These are phyloP conservation scores for Andrena praecox DNA, from an alignment of 2,888 invertebrate genomes.

Conservation along the genomic window DNA sequence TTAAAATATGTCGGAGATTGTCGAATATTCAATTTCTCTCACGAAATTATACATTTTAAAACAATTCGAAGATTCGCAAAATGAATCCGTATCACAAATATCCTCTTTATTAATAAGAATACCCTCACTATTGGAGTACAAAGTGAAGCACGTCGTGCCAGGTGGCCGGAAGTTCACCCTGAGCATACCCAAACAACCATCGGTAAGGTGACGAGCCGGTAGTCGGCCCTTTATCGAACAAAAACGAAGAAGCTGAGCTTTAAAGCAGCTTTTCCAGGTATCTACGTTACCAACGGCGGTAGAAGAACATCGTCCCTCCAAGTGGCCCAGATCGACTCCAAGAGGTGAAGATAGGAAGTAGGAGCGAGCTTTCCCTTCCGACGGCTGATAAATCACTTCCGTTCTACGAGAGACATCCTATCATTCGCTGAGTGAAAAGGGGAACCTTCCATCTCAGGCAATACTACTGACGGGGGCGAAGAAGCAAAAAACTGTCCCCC, in stretches of 20 bases:
- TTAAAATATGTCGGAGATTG: too few species aligned
- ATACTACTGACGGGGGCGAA: not conserved
- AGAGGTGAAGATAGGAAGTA: not conserved
- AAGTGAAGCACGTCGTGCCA: not conserved
- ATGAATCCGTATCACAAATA: not conserved
- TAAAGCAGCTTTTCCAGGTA: constrained; percentile 6
- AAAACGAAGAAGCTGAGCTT: constrained; percentile 30
- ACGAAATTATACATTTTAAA: not conserved
- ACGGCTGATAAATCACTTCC: constrained; percentile 58
- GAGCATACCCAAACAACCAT: constrained; percentile 5
- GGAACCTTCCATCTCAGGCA: too few species aligned
- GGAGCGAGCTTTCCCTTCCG: constrained; percentile 23
- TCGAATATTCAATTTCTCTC: too few species aligned
- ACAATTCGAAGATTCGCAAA: not conserved
- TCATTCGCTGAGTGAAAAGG: not conserved
- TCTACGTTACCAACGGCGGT: constrained; percentile 67
- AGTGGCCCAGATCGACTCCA: not conserved
- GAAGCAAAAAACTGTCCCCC: not conserved
- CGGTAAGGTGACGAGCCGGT: constrained; percentile 57
- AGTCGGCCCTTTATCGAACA: constrained; percentile 17
- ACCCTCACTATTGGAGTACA: not conserved
- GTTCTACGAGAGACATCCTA: too few species aligned
- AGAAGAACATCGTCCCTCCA: not conserved
- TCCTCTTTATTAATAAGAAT: not conserved
- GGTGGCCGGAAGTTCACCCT: constrained; percentile 30